These are phyloP conservation scores for Anguilla pacifica DNA, from an alignment of 2,797 vertebrate genomes.

Conservation along the genomic window DNA sequence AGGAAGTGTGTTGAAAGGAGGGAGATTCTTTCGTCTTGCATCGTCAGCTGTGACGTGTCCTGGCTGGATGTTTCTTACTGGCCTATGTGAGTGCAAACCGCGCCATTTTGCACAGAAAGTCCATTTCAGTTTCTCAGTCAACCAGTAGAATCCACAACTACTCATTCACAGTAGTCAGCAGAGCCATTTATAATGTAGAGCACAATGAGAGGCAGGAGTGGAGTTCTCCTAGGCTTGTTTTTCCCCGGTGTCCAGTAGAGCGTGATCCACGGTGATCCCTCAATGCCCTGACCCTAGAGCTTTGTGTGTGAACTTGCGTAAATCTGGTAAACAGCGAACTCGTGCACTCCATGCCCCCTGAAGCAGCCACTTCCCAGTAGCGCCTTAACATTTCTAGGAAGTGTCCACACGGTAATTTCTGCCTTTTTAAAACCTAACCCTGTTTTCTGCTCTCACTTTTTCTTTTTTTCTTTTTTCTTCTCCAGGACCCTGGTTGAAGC, in stretches of 20 bases:
- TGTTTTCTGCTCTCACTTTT: conserved; percentile 22
- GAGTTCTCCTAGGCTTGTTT: not conserved
- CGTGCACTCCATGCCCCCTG: conserved; percentile 37
- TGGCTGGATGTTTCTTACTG: not conserved
- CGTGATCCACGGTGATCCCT: not conserved
- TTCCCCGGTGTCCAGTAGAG: not conserved
- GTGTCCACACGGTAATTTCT: conserved; percentile 50
- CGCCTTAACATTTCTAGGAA: conserved; percentile 41
- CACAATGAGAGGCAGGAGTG: not conserved
- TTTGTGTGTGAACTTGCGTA: conserved; percentile 12
- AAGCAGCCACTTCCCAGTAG: conserved; percentile 36
- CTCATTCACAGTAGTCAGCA: not conserved
- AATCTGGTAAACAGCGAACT: conserved; percentile 30
- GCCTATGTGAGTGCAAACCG: not conserved
- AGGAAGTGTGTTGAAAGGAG: not conserved
- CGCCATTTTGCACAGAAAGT: not conserved
- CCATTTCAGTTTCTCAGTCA: not conserved
- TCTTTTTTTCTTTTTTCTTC: not conserved
- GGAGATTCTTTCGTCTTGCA: not conserved
- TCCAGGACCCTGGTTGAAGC: conserved; percentile 81
- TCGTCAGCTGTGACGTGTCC: not conserved
- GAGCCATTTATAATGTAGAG: not conserved
- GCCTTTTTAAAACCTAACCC: conserved; percentile 14
- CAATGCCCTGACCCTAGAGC: not conserved
- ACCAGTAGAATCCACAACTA: not conserved